These are phyloP conservation scores for Riptortus pedestris DNA, from an alignment of 1,140 invertebrate species.

Conservation along the genomic window DNA sequence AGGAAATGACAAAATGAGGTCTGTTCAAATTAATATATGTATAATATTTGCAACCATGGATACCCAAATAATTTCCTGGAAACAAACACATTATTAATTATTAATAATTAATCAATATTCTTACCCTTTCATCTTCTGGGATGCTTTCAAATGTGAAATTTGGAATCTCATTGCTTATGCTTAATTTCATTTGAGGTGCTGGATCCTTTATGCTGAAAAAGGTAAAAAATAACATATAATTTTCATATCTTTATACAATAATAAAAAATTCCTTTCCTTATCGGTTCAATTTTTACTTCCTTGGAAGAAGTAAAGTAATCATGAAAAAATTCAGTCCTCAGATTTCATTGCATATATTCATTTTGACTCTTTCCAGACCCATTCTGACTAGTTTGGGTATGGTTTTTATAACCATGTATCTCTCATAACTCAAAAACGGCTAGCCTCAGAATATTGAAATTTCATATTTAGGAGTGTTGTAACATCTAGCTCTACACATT, in stretches of 20 bases:
- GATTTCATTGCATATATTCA: background rate
- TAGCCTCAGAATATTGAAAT: too few species aligned
- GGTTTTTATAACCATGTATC: too few species aligned
- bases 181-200: background rate
- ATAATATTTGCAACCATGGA: too few species aligned
- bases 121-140: constrained; percentile 9
- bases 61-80: background rate
- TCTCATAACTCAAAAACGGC: too few species aligned
- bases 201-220: background rate
- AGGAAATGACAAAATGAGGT: too few species aligned
- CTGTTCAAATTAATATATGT: too few species aligned
- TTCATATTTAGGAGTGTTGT: too few species aligned
- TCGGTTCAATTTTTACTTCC: background rate
- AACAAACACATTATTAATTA: background rate
- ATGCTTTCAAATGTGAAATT: constrained; percentile 1
- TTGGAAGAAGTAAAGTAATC: background rate
- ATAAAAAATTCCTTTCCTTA: background rate
- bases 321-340: background rate
- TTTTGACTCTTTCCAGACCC: too few species aligned
- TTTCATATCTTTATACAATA: background rate
- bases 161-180: background rate
- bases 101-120: background rate
- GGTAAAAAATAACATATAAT: background rate
- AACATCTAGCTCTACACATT: too few species aligned
- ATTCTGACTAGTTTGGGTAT: too few species aligned